Percentiles rank a stretch among this genome's conserved stretches.
Evolutionary conservation across 2,113 vertebrate genomes (phyloP).

Genomic region (Apteryx mantelli): DNA sequence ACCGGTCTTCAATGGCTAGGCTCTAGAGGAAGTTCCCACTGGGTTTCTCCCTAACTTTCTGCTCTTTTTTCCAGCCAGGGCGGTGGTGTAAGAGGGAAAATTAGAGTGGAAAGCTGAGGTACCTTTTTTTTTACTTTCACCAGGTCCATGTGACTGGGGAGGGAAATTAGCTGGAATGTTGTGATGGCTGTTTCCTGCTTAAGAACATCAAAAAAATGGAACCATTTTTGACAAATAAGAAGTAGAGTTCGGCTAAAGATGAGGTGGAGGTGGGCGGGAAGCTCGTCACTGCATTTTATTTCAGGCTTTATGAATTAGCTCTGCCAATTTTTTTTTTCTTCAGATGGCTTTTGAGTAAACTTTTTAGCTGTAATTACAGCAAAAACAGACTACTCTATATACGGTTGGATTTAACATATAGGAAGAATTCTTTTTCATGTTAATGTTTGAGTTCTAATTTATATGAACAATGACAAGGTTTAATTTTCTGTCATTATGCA

Average conservation of each 20-base stretch:
- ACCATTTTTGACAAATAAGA: conserved; percentile 55
- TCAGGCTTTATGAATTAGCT: conserved; percentile 69
- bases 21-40: background rate
- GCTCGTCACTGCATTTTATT: conserved; percentile 63
- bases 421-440: background rate
- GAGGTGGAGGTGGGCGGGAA: conserved; percentile 57
- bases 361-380: conserved; percentile 24
- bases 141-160: background rate
- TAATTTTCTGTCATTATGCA: conserved; percentile 55
- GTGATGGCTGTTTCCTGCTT: conserved; percentile 63
- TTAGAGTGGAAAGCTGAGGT: background rate
- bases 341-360: conserved; percentile 20
- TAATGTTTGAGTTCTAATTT: conserved; percentile 1
- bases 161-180: conserved; percentile 30
- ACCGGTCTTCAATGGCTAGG: background rate
- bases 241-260: conserved; percentile 40
- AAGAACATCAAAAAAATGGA: conserved; percentile 23
- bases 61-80: background rate
- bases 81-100: background rate
- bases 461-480: background rate
- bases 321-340: conserved; percentile 31
- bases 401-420: background rate
- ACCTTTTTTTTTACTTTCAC: background rate
- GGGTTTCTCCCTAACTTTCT: background rate
- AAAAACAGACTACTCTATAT: background rate